phyloP scores from a whole-genome alignment of 2,888 invertebrate species.

The Melieria picta region DNA sequence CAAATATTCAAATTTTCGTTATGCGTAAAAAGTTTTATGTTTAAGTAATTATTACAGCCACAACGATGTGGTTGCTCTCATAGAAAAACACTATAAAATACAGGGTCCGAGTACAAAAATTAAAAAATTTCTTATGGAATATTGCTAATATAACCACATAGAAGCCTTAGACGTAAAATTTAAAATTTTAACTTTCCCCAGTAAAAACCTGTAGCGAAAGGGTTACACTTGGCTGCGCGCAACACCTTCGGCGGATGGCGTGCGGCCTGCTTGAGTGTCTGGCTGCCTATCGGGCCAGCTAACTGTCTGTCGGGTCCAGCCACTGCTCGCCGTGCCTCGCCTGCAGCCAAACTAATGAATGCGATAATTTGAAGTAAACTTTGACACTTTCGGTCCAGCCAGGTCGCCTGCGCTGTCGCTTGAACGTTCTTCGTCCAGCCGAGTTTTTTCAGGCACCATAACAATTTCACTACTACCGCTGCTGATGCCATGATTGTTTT shows the following conservation, averaged over 20 bases:
- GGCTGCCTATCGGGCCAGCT: slow-evolving; percentile 11
- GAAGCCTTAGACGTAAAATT: too few relatives aligned
- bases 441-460: slow-evolving; percentile 11
- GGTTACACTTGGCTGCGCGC: neutral
- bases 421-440: neutral
- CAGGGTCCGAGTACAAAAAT: too few relatives aligned
- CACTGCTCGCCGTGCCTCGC: neutral
- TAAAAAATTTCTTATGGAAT: too few relatives aligned
- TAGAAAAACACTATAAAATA: too few relatives aligned
- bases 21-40: too few relatives aligned
- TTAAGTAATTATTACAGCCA: too few relatives aligned
- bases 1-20: too few relatives aligned
- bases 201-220: too few relatives aligned
- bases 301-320: slow-evolving; percentile 12
- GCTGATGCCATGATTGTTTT: slow-evolving; percentile 3
- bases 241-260: neutral
- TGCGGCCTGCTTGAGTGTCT: neutral
- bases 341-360: slow-evolving; percentile 21
- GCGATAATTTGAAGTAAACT: slow-evolving; percentile 60
- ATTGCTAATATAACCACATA: too few relatives aligned
- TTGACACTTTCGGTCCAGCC: slow-evolving; percentile 54
- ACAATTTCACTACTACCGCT: slow-evolving; percentile 9
- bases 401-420: neutral
- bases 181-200: too few relatives aligned
- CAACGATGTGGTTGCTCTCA: too few relatives aligned